Conservation (phyloP, 2,113 vertebrate species). For the Holacanthus passer region DNA sequence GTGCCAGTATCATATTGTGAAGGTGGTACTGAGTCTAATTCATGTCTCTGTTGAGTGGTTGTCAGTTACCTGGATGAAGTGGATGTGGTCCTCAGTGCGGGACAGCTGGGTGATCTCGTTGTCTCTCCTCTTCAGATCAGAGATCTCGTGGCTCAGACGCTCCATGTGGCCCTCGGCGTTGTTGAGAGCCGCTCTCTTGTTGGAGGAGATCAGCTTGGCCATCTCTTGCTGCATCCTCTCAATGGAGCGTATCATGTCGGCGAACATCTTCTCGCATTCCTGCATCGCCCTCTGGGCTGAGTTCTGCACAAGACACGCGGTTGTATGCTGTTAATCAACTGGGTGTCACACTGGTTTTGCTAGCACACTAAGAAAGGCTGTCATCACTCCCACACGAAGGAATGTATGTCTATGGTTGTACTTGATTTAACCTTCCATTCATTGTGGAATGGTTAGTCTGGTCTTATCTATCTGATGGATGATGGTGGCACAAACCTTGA, state of each 20-base stretch:
- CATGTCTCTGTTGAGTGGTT: not conserved
- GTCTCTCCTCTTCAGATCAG: conserved; percentile 85
- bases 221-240: conserved; percentile 88
- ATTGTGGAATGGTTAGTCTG: conserved; percentile 43
- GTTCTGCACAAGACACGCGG: conserved; percentile 64
- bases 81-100: conserved; percentile 87
- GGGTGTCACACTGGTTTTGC: conserved; percentile 43
- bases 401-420: conserved; percentile 45
- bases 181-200: conserved; percentile 83
- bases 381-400: conserved; percentile 37
- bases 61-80: conserved; percentile 85
- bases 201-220: conserved; percentile 84
- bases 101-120: conserved; percentile 84
- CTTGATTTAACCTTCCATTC: conserved; percentile 6
- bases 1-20: not conserved
- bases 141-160: conserved; percentile 84
- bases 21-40: not conserved
- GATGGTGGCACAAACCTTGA: conserved; percentile 78
- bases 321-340: conserved; percentile 10
- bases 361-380: conserved; percentile 5
- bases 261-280: conserved; percentile 86
- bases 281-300: conserved; percentile 85
- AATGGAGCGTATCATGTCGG: conserved; percentile 86
- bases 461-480: conserved; percentile 36
- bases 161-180: conserved; percentile 86